phyloP scores from a whole-genome alignment of 2,113 vertebrate genomes.

The Phasianus colchicus region DNA sequence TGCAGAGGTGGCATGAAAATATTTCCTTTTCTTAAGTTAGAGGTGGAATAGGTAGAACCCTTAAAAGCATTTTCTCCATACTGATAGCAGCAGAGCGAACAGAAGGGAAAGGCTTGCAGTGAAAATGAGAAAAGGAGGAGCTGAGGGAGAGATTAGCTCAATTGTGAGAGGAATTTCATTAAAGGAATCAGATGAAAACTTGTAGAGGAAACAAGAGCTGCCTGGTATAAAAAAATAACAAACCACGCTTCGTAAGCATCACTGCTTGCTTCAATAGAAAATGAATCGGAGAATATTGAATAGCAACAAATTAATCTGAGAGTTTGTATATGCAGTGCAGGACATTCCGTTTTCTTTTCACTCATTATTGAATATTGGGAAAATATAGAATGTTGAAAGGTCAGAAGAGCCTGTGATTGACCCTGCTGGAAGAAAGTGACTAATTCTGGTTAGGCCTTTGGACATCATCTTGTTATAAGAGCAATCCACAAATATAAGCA shows the following conservation, averaged over 20 bases:
- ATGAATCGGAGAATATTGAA: neutral
- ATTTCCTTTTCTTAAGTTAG: neutral
- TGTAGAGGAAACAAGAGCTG: neutral
- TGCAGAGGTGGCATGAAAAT: slow-evolving; percentile 1
- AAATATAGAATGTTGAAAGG: neutral
- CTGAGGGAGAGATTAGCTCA: neutral
- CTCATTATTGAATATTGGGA: neutral
- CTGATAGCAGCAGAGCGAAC: neutral
- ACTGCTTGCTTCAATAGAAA: neutral
- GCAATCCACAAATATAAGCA: fast-evolving
- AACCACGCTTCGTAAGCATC: neutral
- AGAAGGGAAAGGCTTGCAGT: neutral
- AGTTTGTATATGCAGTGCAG: neutral
- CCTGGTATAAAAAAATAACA: neutral
- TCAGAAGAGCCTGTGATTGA: neutral
- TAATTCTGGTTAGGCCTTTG: too few species aligned
- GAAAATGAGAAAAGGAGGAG: slow-evolving; percentile 23
- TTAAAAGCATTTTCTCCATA: slow-evolving; percentile 1
- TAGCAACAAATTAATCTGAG: neutral
- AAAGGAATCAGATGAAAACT: neutral
- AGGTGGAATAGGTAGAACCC: neutral
- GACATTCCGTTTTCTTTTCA: neutral
- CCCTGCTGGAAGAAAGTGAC: neutral
- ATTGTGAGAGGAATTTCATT: neutral
- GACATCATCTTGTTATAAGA: neutral